These are phyloP conservation scores for Pollenia angustigena DNA, from an alignment of 2,888 invertebrate species.

Conservation along the genomic window DNA sequence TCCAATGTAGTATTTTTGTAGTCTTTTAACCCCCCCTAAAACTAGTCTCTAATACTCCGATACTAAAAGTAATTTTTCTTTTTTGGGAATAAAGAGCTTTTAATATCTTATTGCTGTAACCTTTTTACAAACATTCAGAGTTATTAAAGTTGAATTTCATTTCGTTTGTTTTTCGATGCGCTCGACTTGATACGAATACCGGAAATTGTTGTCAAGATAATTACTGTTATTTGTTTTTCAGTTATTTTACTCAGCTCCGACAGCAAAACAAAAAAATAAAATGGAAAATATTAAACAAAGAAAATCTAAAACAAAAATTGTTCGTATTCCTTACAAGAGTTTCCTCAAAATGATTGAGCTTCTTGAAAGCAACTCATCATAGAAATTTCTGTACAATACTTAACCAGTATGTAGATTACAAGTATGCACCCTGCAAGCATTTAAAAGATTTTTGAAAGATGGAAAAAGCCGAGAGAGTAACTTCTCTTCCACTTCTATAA, in stretches of 20 bases:
- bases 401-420: too few relatives aligned
- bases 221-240: conserved; percentile 83
- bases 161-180: conserved; percentile 73
- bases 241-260: conserved; percentile 24
- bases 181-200: conserved; percentile 83
- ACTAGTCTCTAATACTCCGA: too few relatives aligned
- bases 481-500: too few relatives aligned
- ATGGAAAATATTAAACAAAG: conserved; percentile 10
- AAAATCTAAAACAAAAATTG: conserved; percentile 27
- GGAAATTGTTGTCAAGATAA: conserved; percentile 84
- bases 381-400: neutral
- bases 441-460: too few relatives aligned
- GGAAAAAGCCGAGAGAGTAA: too few relatives aligned
- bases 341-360: conserved; percentile 19
- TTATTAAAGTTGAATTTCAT: conserved; percentile 74
- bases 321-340: conserved; percentile 9
- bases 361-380: conserved; percentile 12
- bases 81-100: conserved; percentile 25
- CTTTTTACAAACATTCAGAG: conserved; percentile 60
- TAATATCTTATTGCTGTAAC: conserved; percentile 42
- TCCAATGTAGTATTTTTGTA: conserved; percentile 16
- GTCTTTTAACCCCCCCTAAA: neutral
- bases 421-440: too few relatives aligned
- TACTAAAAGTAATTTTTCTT: neutral
- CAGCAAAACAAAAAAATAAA: neutral